Base-by-base conservation (phyloP, 2,888 invertebrate genomes). In the Drosophila diplacantha region DNA sequence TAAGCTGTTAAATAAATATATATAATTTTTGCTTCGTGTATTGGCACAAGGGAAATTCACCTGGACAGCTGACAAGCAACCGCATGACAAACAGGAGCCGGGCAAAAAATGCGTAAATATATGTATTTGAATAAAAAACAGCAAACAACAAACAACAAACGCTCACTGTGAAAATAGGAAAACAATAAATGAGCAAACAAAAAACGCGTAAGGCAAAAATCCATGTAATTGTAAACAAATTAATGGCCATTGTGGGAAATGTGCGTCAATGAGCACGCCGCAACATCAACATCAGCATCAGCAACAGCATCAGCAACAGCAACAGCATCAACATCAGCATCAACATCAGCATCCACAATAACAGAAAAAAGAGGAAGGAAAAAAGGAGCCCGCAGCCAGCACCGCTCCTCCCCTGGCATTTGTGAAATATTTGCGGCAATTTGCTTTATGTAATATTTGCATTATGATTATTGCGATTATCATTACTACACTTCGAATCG, bases 141-240 rank as follows among this genome's bases (percentile, higher is more conserved):
- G 50, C 37, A 20, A 20, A 20, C 22, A 39, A 39, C 37, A 20
- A 20, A 20, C 22, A 39, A 39, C 22, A 39, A 16, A 12, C 29
- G 26, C 16, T 12, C 31, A 6, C 18, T 16, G 22, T 53, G 53
- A 62, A 39, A 43, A 63, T 47, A 46, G 35, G 32, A 56, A 58
- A 58, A 67, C 26, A 52, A 55, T 34, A 49, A 53, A 29, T 26
- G 41, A 14, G 37, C n/a, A 53, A 35, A 43, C 34, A 66, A 26
- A 53, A 57, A 56, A 26, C 34, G 31, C 38, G 31, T 49, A 49
- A 51, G 54, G 68, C 61, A 68, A 52, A 68, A 68, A 56, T 69
- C 69, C 61, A 56, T 68, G 68, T 68, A 68, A 68, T 68, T 60
- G 60, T 68, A 68, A 68, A 68, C 54, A 68, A 68, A 68, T 68